Evolutionary conservation across 2,888 invertebrate species (phyloP).

Genomic region (Himalopsyche kuldschensis): DNA sequence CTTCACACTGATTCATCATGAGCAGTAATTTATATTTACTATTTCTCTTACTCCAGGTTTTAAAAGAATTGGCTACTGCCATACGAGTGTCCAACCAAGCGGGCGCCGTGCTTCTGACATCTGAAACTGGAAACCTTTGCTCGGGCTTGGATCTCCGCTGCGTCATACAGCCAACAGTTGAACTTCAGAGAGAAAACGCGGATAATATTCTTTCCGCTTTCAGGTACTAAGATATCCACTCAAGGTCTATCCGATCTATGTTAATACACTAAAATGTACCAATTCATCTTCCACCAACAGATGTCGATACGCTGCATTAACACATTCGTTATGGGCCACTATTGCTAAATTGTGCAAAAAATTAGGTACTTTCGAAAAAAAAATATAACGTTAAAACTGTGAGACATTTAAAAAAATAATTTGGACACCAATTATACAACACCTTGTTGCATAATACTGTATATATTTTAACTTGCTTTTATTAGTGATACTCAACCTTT

Average conservation of each 20-base stretch:
- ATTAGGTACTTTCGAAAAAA: no score
- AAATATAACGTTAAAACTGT: no score
- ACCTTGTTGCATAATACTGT: no score
- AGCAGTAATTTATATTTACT: neutral
- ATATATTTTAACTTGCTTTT: no score
- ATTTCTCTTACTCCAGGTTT: conserved; percentile 55
- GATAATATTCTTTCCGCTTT: conserved; percentile 70
- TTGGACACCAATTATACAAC: no score
- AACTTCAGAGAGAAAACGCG: conserved; percentile 66
- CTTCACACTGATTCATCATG: neutral
- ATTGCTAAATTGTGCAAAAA: no score
- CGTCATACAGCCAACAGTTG: conserved; percentile 63
- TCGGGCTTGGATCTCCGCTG: conserved; percentile 80
- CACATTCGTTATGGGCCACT: no score
- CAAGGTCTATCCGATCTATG: conserved; percentile 17
- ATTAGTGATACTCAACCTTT: no score
- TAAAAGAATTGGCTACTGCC: conserved; percentile 74
- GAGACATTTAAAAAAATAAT: no score
- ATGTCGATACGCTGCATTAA: no score
- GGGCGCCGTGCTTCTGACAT: conserved; percentile 72
- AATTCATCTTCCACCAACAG: no score
- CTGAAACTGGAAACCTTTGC: conserved; percentile 76
- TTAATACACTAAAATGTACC: no score
- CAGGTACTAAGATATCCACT: conserved; percentile 61
- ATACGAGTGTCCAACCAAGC: conserved; percentile 66